phyloP scores from a whole-genome alignment of 2,888 invertebrate genomes.

The Hypomecis atomaria region DNA sequence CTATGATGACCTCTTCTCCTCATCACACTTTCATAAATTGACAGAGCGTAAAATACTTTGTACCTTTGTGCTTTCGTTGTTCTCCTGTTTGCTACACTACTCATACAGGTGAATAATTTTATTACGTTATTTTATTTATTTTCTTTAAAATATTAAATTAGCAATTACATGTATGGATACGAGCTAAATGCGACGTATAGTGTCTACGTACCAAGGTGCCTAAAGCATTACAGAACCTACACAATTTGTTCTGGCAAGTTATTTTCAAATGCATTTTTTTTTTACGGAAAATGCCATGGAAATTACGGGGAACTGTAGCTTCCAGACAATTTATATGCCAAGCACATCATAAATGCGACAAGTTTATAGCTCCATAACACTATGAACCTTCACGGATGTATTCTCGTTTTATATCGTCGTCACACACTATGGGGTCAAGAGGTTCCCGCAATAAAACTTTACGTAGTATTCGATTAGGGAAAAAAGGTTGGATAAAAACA shows the following conservation, averaged over 20 bases:
- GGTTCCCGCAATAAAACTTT: not conserved
- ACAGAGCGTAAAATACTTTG: not conserved
- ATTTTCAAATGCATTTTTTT: no score
- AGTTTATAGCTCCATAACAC: slow-evolving; percentile 21
- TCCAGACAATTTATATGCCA: slow-evolving; percentile 15
- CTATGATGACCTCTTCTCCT: slow-evolving; percentile 11
- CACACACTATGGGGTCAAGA: slow-evolving; percentile 1
- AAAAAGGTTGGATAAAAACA: no score
- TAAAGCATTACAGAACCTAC: no score
- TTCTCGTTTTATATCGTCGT: slow-evolving; percentile 6
- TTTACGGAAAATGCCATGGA: not conserved
- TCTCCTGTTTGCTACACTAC: not conserved
- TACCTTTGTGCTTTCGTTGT: no score
- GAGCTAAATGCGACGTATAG: no score
- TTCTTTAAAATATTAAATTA: no score
- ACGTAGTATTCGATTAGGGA: not conserved
- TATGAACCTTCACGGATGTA: slow-evolving; percentile 13
- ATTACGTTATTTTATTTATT: no score
- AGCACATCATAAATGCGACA: slow-evolving; percentile 10
- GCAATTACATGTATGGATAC: no score
- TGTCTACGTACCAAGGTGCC: no score
- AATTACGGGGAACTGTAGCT: not conserved
- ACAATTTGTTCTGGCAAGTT: no score
- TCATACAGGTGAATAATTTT: no score
- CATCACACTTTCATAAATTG: not conserved